Evolutionary conservation across 2,113 vertebrate species (phyloP).

Genomic region (Marcusenius ussheri): DNA sequence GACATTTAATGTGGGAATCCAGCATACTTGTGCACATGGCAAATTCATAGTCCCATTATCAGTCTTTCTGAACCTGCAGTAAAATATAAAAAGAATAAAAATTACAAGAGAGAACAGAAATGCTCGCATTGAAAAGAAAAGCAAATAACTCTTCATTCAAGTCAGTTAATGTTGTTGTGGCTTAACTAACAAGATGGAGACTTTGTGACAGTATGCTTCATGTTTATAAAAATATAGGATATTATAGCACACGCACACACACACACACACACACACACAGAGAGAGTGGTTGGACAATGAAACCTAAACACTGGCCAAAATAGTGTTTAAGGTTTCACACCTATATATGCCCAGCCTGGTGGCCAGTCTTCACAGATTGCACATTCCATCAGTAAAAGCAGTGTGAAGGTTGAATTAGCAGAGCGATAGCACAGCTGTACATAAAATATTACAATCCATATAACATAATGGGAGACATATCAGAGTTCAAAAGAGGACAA

Average conservation of each 20-base stretch:
- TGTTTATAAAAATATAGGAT: not conserved
- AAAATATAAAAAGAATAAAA: constrained; percentile 14
- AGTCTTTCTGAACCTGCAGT: not conserved
- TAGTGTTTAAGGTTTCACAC: not conserved
- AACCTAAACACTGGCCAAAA: not conserved
- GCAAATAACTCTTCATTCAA: constrained; percentile 16
- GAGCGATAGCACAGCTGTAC: not conserved
- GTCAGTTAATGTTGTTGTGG: not conserved
- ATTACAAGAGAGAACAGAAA: constrained; percentile 1
- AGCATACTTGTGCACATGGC: constrained; percentile 24
- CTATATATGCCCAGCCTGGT: not conserved
- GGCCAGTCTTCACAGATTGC: not conserved
- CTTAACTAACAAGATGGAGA: not conserved
- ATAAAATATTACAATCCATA: not conserved
- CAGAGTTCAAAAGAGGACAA: not conserved
- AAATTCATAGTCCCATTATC: constrained; percentile 17
- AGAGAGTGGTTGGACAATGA: not conserved
- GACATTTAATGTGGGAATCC: constrained; percentile 36
- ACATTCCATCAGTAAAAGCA: not conserved
- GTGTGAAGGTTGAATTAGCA: not conserved
- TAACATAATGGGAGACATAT: not conserved
- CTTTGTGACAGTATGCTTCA: not conserved
- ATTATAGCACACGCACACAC: not conserved
- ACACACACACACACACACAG: not conserved
- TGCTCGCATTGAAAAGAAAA: constrained; percentile 12